A percentile compares a stretch with the other conserved stretches of the same genome.
These are phyloP conservation scores for Rotaria socialis DNA, from an alignment of 2,888 invertebrate species.

Conservation along the genomic window DNA sequence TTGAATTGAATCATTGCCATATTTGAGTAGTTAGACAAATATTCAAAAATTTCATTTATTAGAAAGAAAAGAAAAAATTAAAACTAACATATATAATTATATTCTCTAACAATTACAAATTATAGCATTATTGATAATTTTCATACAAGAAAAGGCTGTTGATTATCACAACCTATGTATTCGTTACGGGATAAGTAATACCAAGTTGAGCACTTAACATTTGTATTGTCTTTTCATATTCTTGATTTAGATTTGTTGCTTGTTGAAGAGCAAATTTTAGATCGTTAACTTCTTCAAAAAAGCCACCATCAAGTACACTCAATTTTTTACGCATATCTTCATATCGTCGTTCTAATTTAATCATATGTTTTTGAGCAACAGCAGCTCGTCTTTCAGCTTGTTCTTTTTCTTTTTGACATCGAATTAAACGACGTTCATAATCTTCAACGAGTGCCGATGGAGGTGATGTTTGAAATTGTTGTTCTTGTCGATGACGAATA, in stretches of 20 bases:
- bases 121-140: not conserved
- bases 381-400: slow-evolving; percentile 50
- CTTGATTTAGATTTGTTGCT: slow-evolving; percentile 52
- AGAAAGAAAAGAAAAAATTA: not conserved
- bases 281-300: slow-evolving; percentile 56
- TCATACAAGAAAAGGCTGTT: too few relatives aligned
- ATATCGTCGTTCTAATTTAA: slow-evolving; percentile 53
- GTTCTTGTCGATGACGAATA: not conserved
- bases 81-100: not conserved
- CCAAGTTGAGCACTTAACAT: slow-evolving; percentile 52
- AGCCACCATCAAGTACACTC: slow-evolving; percentile 50
- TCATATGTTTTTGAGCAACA: slow-evolving; percentile 50
- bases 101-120: not conserved
- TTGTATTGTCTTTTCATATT: slow-evolving; percentile 52
- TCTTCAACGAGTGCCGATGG: not conserved
- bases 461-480: not conserved
- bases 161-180: not conserved
- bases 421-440: slow-evolving; percentile 44
- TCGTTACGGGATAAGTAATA: slow-evolving; percentile 50
- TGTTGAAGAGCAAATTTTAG: slow-evolving; percentile 54
- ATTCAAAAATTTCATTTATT: too few relatives aligned
- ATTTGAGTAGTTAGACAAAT: too few relatives aligned
- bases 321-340: not conserved
- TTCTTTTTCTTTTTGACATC: slow-evolving; percentile 49
- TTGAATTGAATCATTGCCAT: too few relatives aligned